phyloP scores from a whole-genome alignment of 2,113 vertebrate genomes.

The Sturnira hondurensis region DNA sequence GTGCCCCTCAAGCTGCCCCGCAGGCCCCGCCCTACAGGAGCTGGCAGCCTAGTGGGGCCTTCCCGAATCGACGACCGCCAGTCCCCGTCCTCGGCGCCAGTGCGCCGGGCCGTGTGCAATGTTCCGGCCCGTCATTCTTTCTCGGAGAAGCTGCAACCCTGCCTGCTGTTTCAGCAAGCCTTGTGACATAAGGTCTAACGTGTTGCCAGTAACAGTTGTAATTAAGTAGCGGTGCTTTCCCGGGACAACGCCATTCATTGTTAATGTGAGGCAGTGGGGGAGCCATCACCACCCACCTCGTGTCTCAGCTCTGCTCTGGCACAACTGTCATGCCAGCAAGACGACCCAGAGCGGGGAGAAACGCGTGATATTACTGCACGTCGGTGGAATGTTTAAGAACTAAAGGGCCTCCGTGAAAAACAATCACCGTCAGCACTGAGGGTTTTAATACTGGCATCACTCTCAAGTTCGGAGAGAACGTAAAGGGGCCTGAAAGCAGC shows the following conservation, averaged over 20 bases:
- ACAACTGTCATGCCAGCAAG: background rate
- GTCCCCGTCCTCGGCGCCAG: fast-evolving
- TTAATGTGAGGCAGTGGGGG: background rate
- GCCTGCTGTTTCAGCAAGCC: background rate
- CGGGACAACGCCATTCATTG: background rate
- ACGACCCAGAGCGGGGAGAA: background rate
- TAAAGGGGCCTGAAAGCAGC: background rate
- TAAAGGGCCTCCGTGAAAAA: background rate
- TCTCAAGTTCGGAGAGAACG: background rate
- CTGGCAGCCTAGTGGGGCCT: fast-evolving
- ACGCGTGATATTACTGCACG: background rate
- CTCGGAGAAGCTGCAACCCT: background rate
- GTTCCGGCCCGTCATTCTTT: no score
- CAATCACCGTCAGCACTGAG: background rate
- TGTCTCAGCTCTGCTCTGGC: background rate
- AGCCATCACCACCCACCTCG: no score
- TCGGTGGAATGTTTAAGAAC: background rate
- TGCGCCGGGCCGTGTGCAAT: background rate
- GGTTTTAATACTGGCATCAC: background rate
- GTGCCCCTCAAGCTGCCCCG: background rate
- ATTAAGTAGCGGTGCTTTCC: background rate
- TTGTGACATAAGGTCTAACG: no score
- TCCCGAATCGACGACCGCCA: background rate
- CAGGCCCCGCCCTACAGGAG: no score
- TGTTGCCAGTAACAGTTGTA: background rate